phyloP scores from a whole-genome alignment of 1,140 invertebrate genomes.

The Geopemphigus sp. region DNA sequence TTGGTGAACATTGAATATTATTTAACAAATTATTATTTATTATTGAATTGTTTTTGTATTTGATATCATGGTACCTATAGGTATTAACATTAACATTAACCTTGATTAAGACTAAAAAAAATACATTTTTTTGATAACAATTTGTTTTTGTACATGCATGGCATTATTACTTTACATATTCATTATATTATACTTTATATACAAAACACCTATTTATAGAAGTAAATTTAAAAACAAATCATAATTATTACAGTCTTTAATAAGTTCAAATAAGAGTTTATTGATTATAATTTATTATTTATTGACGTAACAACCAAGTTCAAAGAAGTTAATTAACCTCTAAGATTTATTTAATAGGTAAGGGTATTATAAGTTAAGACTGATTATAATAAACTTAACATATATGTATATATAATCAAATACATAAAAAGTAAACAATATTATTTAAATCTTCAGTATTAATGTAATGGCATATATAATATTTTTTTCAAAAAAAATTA shows the following conservation, averaged over 20 bases:
- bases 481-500: background rate
- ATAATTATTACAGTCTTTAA: background rate
- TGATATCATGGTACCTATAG: no score
- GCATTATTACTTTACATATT: background rate
- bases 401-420: background rate
- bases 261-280: background rate
- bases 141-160: background rate
- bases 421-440: background rate
- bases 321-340: slow-evolving; percentile 32
- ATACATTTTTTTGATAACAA: background rate
- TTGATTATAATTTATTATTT: slow-evolving; percentile 12
- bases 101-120: background rate
- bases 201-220: background rate
- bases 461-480: background rate
- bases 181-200: background rate
- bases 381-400: background rate
- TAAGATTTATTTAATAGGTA: background rate
- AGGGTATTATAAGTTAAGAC: background rate
- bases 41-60: no score
- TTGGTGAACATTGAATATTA: no score
- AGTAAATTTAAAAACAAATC: slow-evolving; percentile 15
- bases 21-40: no score
- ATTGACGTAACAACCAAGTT: slow-evolving; percentile 25
- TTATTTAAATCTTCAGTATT: background rate
- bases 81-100: background rate